These are phyloP conservation scores for Miichthys miiuy DNA, from an alignment of 2,797 vertebrate genomes.

Conservation along the genomic window DNA sequence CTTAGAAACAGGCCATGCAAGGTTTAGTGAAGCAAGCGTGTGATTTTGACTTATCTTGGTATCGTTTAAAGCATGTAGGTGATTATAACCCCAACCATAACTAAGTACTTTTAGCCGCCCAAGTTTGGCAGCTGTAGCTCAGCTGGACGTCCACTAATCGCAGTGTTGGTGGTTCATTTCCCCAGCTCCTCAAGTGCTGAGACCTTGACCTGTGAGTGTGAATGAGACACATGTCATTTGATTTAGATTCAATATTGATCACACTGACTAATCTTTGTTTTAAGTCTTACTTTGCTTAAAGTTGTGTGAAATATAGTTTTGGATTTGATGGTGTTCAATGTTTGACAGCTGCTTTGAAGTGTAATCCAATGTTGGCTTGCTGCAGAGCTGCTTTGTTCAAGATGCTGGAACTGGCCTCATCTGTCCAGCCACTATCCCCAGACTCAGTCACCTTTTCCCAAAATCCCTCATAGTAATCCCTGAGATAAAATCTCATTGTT, in stretches of 20 bases:
- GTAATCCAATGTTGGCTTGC: constrained; percentile 22
- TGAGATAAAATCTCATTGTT: not conserved
- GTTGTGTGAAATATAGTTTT: not conserved
- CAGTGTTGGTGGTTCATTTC: not conserved
- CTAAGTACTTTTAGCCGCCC: not conserved
- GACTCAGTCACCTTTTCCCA: not conserved
- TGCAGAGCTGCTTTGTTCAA: constrained; percentile 28
- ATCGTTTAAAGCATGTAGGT: not conserved
- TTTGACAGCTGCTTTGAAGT: constrained; percentile 9
- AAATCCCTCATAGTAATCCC: not conserved
- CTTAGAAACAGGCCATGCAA: not conserved
- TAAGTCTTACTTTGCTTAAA: not conserved
- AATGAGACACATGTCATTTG: not conserved
- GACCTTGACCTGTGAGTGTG: not conserved
- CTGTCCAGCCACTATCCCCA: not conserved
- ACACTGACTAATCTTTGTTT: not conserved
- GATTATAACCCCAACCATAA: not conserved
- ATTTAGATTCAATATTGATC: not conserved
- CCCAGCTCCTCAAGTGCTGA: not conserved
- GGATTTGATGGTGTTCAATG: not conserved
- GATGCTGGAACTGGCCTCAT: constrained; percentile 3
- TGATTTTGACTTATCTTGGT: not conserved
- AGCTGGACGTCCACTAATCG: not conserved
- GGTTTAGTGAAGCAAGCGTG: not conserved
- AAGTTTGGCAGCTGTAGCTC: not conserved